These are phyloP conservation scores for Catalaphyllia jardinei DNA, from an alignment of 64 coral and sea anemone species.

Conservation along the genomic window DNA sequence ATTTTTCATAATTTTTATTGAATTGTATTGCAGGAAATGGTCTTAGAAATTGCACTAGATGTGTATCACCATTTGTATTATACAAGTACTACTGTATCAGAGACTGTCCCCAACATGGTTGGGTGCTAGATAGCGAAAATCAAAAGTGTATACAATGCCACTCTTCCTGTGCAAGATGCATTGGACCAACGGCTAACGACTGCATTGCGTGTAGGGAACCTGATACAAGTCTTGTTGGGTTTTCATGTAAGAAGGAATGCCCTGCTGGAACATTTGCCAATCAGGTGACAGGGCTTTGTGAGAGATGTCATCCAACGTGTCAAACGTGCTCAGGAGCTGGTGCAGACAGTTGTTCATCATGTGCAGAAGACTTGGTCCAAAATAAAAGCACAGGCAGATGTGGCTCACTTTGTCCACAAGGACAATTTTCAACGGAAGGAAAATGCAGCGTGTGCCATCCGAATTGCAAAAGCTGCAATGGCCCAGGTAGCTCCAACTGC, in stretches of 20 bases:
- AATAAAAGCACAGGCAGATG: constrained; percentile 49
- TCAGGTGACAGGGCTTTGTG: constrained; percentile 53
- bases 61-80: constrained; percentile 80
- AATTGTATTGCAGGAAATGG: constrained; percentile 82
- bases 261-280: constrained; percentile 68
- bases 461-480: constrained; percentile 83
- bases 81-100: constrained; percentile 79
- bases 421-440: constrained; percentile 47
- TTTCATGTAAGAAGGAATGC: constrained; percentile 74
- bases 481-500: constrained; percentile 67
- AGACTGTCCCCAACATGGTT: constrained; percentile 70
- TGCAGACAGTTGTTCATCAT: constrained; percentile 49
- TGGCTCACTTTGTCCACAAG: constrained; percentile 51
- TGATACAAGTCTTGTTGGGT: constrained; percentile 52
- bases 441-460: constrained; percentile 64
- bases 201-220: constrained; percentile 74
- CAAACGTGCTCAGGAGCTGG: constrained; percentile 63
- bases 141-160: constrained; percentile 82
- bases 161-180: constrained; percentile 78
- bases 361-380: constrained; percentile 61
- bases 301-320: constrained; percentile 90
- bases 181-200: constrained; percentile 82
- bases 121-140: constrained; percentile 59
- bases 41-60: constrained; percentile 81
- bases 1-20: neutral